Percentiles rank a stretch among this genome's conserved stretches.
Conservation (phyloP, 1,140 invertebrate species). For the Cyclargus thomasi region DNA sequence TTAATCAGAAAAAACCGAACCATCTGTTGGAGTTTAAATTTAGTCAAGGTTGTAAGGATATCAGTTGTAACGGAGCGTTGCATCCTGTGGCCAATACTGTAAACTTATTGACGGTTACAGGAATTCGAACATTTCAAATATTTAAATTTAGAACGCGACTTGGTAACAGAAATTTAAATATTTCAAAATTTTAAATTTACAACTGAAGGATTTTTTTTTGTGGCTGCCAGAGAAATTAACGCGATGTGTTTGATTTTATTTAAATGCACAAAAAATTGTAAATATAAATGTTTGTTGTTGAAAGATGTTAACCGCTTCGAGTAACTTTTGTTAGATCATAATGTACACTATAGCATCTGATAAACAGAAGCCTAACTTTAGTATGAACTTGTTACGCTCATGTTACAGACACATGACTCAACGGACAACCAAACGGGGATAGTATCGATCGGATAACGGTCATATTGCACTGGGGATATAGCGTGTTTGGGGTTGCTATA, state of each 20-base stretch:
- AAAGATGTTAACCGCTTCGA: neutral
- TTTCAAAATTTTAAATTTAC: no score
- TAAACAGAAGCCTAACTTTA: neutral
- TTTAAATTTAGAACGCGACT: neutral
- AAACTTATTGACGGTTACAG: constrained; percentile 8
- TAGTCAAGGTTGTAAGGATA: constrained; percentile 11
- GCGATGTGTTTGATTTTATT: no score
- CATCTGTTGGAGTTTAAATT: constrained; percentile 10
- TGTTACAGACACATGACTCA: constrained; percentile 1
- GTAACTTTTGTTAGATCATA: neutral
- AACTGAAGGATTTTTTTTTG: no score
- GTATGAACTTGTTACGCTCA: neutral
- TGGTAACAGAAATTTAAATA: neutral
- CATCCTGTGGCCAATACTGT: constrained; percentile 1
- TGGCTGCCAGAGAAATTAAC: no score
- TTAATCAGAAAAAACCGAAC: constrained; percentile 10
- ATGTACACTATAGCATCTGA: neutral
- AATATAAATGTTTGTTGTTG: neutral
- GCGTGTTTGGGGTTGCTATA: constrained; percentile 1
- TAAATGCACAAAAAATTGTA: no score
- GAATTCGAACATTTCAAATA: constrained; percentile 1
- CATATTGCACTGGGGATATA: constrained; percentile 9
- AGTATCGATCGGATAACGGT: constrained; percentile 11
- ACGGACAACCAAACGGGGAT: constrained; percentile 7
- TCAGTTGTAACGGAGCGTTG: constrained; percentile 12